Percentiles rank a stretch among this genome's conserved stretches.
These are phyloP conservation scores for Homarus americanus DNA, from an alignment of 1,140 invertebrate species.

Conservation along the genomic window DNA sequence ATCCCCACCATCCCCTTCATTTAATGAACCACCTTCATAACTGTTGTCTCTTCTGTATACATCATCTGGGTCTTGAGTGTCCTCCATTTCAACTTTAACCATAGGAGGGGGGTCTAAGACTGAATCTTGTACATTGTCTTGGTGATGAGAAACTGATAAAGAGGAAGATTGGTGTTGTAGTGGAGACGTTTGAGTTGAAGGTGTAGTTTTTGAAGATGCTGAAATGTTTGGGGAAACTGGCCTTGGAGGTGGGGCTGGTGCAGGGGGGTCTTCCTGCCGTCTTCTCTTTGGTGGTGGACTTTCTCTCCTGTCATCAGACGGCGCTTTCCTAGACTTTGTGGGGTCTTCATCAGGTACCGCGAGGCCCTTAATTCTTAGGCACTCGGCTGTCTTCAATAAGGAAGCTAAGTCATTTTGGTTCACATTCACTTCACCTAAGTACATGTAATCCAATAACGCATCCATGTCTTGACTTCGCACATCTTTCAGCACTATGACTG, in stretches of 20 bases:
- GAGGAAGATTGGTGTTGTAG: conserved; percentile 18
- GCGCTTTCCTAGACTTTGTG: conserved; percentile 53
- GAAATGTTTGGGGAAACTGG: conserved; percentile 42
- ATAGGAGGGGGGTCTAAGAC: conserved; percentile 47
- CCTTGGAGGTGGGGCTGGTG: conserved; percentile 32
- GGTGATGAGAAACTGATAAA: conserved; percentile 8
- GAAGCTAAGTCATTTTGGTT: conserved; percentile 67
- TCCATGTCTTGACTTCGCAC: conserved; percentile 70
- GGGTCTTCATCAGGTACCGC: conserved; percentile 63
- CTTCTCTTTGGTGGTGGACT: conserved; percentile 68
- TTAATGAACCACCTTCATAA: conserved; percentile 48
- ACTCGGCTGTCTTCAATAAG: conserved; percentile 61
- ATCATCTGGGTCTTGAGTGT: conserved; percentile 58
- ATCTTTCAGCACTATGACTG: conserved; percentile 68
- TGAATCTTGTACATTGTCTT: conserved; percentile 31
- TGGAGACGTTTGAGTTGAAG: conserved; percentile 8
- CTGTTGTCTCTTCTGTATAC: conserved; percentile 58
- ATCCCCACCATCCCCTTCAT: conserved; percentile 51
- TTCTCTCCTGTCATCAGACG: conserved; percentile 48
- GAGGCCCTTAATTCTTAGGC: conserved; percentile 62
- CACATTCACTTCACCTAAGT: conserved; percentile 67
- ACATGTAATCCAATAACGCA: conserved; percentile 63
- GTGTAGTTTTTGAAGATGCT: conserved; percentile 31
- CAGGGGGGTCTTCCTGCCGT: conserved; percentile 47
- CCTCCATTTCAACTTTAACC: conserved; percentile 66